A percentile compares a stretch with the other conserved stretches of the same genome.
phyloP scores from a whole-genome alignment of 2,113 vertebrate species.

The Sphyrna mokarran region DNA sequence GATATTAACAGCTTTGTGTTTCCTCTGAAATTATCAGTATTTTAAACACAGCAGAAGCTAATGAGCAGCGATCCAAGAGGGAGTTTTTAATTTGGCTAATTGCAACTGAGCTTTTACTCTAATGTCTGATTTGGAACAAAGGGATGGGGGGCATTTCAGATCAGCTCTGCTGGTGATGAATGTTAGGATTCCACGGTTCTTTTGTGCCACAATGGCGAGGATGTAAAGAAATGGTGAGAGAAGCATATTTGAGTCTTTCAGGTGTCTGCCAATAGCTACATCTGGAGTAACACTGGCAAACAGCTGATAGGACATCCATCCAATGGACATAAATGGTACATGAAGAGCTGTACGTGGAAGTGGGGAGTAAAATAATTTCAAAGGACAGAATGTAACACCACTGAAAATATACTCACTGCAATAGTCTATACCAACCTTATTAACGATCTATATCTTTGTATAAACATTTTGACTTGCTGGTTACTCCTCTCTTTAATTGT shows the following conservation, averaged over 20 bases:
- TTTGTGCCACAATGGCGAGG: not conserved
- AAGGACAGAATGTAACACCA: not conserved
- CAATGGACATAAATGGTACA: not conserved
- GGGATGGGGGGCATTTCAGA: not conserved
- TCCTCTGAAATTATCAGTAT: not conserved
- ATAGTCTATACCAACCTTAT: not conserved
- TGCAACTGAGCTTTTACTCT: not conserved
- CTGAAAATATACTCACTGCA: not conserved
- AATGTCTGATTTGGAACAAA: not conserved
- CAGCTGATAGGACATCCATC: not conserved
- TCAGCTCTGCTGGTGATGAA: not conserved
- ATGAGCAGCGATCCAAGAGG: not conserved
- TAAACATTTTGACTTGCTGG: too few species aligned
- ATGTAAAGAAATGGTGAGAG: not conserved
- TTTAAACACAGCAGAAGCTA: not conserved
- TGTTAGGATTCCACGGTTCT: not conserved
- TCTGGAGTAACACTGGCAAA: not conserved
- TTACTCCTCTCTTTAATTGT: not conserved
- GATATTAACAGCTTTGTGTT: not conserved
- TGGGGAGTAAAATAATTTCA: not conserved
- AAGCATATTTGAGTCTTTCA: not conserved
- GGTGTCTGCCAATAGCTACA: not conserved
- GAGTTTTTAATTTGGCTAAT: not conserved
- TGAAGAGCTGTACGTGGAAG: not conserved
- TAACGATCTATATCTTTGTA: too few species aligned